phyloP scores from a whole-genome alignment of 2,797 vertebrate genomes.

The Sebastes vulpes region DNA sequence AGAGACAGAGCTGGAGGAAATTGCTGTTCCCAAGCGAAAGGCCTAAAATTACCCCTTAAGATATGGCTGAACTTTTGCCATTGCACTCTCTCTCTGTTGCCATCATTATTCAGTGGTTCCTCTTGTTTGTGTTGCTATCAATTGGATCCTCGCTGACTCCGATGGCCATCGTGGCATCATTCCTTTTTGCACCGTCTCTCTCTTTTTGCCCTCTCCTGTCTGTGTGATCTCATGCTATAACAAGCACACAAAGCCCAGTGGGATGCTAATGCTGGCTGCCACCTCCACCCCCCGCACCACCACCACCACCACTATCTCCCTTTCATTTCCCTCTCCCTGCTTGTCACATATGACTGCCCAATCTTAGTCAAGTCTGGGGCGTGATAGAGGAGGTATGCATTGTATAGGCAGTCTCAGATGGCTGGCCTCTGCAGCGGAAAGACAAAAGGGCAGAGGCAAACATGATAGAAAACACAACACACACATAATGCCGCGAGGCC shows the following conservation, averaged over 20 bases:
- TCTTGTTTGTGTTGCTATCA: slow-evolving; percentile 59
- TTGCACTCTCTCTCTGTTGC: slow-evolving; percentile 54
- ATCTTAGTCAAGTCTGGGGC: slow-evolving; percentile 66
- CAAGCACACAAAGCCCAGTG: slow-evolving; percentile 78
- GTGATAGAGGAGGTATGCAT: slow-evolving; percentile 50
- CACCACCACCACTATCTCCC: slow-evolving; percentile 3
- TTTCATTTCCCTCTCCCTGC: slow-evolving; percentile 38
- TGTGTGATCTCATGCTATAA: slow-evolving; percentile 83
- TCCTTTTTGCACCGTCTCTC: slow-evolving; percentile 59
- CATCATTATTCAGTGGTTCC: slow-evolving; percentile 64
- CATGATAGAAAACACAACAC: slow-evolving; percentile 62
- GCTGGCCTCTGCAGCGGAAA: slow-evolving; percentile 49
- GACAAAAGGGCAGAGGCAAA: slow-evolving; percentile 56
- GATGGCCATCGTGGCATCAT: slow-evolving; percentile 16
- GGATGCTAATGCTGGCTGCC: slow-evolving; percentile 70
- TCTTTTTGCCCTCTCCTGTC: slow-evolving; percentile 66
- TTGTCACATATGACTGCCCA: slow-evolving; percentile 79
- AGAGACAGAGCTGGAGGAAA: slow-evolving; percentile 82
- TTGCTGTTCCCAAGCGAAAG: slow-evolving; percentile 78
- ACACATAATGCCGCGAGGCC: slow-evolving; percentile 60
- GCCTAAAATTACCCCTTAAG: slow-evolving; percentile 79
- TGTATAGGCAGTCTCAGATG: slow-evolving; percentile 67
- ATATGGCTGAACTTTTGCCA: slow-evolving; percentile 77
- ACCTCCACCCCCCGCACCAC: slow-evolving; percentile 23
- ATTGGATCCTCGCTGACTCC: slow-evolving; percentile 47